phyloP scores from a whole-genome alignment of 2,888 invertebrate species.

The Venusia cambrica region DNA sequence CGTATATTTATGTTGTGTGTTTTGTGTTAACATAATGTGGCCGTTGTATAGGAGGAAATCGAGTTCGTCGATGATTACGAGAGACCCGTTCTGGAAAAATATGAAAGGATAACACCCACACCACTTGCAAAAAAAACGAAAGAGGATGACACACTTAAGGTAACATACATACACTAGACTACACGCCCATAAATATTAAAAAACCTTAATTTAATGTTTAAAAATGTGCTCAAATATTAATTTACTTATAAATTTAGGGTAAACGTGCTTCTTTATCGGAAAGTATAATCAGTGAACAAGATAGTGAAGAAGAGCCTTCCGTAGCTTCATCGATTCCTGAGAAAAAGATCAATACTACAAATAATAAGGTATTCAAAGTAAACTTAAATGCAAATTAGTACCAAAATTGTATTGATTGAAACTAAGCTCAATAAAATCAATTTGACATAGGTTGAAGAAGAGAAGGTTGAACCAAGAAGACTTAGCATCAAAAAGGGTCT shows the following conservation, averaged over 20 bases:
- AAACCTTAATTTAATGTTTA: too few species aligned
- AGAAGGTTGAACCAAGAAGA: constrained; percentile 53
- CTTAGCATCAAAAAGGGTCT: constrained; percentile 67
- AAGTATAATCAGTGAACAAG: constrained; percentile 65
- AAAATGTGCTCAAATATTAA: constrained; percentile 11
- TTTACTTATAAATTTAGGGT: constrained; percentile 48
- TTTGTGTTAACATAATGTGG: constrained; percentile 57
- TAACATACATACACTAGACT: constrained; percentile 57
- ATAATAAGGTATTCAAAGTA: constrained; percentile 48
- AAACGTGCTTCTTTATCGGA: constrained; percentile 71
- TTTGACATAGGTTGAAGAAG: constrained; percentile 56
- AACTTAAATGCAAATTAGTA: constrained; percentile 9
- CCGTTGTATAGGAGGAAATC: constrained; percentile 69
- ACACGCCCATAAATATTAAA: constrained; percentile 28
- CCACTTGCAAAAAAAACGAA: constrained; percentile 75
- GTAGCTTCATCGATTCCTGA: constrained; percentile 56
- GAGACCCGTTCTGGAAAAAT: constrained; percentile 87
- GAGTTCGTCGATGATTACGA: constrained; percentile 87
- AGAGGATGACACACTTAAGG: constrained; percentile 71
- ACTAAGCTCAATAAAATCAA: constrained; percentile 10
- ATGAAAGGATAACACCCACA: constrained; percentile 82
- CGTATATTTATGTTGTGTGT: constrained; percentile 44
- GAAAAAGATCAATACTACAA: constrained; percentile 59
- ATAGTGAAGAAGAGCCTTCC: constrained; percentile 68
- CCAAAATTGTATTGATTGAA: not conserved